A percentile compares a stretch with the other conserved stretches of the same genome.
phyloP scores from a whole-genome alignment of 2,113 vertebrate species.

The Aphelocoma coerulescens region DNA sequence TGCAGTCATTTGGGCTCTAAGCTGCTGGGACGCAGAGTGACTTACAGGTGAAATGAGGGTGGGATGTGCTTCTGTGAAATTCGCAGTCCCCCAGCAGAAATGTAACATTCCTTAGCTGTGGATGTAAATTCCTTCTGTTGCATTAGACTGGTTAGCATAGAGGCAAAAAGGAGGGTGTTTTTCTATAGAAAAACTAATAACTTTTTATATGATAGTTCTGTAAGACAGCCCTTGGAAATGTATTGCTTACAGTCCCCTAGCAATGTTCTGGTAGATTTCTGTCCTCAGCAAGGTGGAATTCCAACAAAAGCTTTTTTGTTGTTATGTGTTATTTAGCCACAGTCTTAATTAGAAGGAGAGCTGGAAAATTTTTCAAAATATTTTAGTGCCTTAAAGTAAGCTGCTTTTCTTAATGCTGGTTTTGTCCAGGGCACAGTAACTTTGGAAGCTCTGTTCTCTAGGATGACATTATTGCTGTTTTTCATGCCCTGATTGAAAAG shows the following conservation, averaged over 20 bases:
- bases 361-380: constrained; percentile 13
- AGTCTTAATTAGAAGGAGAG: constrained; percentile 11
- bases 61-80: background rate
- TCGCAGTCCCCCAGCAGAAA: background rate
- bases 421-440: background rate
- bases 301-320: constrained; percentile 18
- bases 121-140: background rate
- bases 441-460: background rate
- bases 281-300: background rate
- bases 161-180: background rate
- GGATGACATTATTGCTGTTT: background rate
- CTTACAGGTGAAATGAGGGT: background rate
- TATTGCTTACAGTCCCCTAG: background rate
- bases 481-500: background rate
- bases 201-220: background rate
- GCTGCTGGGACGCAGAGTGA: background rate
- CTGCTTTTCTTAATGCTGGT: constrained; percentile 46
- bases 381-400: constrained; percentile 43
- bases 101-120: background rate
- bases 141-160: background rate
- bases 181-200: background rate
- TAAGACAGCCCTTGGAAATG: background rate
- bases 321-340: background rate
- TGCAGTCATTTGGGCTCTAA: background rate
- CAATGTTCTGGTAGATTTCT: background rate